A percentile compares a stretch with the other conserved stretches of the same genome.
phyloP scores from a whole-genome alignment of 2,797 vertebrate genomes.

The Cetoscarus ocellatus region DNA sequence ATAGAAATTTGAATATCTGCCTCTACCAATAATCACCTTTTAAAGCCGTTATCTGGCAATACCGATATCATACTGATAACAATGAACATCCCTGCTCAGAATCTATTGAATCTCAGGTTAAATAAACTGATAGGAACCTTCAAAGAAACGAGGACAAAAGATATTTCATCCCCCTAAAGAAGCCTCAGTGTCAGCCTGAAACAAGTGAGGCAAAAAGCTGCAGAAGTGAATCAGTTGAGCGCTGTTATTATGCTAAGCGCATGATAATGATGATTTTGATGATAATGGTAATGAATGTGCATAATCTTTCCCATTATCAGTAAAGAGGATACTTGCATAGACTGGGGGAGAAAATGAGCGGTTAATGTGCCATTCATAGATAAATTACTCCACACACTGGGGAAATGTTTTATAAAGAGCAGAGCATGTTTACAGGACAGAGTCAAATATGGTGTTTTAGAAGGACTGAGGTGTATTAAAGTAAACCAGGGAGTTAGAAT shows the following conservation, averaged over 20 bases:
- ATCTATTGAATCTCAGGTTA: slow-evolving; percentile 31
- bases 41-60: too few species aligned
- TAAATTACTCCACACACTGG: slow-evolving; percentile 53
- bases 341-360: slow-evolving; percentile 57
- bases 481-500: not conserved
- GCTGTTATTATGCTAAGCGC: slow-evolving; percentile 66
- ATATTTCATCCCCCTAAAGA: slow-evolving; percentile 12
- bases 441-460: slow-evolving; percentile 4
- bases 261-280: slow-evolving; percentile 73
- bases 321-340: slow-evolving; percentile 51
- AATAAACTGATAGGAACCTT: slow-evolving; percentile 30
- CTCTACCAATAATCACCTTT: too few species aligned
- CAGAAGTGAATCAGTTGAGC: slow-evolving; percentile 44
- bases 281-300: slow-evolving; percentile 82
- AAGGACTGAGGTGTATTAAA: not conserved
- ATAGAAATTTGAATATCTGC: too few species aligned
- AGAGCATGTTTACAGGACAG: slow-evolving; percentile 50
- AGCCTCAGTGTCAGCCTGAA: slow-evolving; percentile 19
- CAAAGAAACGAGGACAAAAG: slow-evolving; percentile 38
- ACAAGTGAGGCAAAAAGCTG: slow-evolving; percentile 14
- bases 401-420: slow-evolving; percentile 45
- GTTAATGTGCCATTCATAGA: slow-evolving; percentile 72
- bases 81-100: not conserved
- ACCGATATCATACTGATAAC: too few species aligned
- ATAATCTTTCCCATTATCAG: slow-evolving; percentile 78